Conservation (phyloP, 2,888 invertebrate species). For the Macrophya annulata region DNA sequence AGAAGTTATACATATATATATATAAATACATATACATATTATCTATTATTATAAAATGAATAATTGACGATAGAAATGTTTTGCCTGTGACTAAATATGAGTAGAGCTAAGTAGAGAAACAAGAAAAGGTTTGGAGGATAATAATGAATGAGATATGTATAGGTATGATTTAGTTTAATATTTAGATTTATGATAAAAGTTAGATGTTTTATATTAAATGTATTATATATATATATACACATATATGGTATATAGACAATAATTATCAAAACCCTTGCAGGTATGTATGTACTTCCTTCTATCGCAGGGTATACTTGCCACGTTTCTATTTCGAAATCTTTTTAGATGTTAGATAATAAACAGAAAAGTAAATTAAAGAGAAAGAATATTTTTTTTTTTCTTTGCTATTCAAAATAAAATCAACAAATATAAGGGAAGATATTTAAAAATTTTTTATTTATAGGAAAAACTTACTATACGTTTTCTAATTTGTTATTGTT, state of each 20-base stretch:
- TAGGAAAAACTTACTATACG: neutral
- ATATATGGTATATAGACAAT: constrained; percentile 32
- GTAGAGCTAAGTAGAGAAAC: neutral
- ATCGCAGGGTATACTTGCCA: neutral
- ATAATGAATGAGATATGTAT: no score
- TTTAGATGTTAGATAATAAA: neutral
- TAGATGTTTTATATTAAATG: constrained; percentile 33
- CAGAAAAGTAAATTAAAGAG: no score
- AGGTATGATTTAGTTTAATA: neutral
- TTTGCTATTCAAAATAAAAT: neutral
- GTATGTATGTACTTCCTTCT: neutral
- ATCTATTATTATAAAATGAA: neutral
- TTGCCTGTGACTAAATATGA: neutral
- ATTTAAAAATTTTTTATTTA: neutral
- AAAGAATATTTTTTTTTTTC: neutral
- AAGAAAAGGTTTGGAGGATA: no score
- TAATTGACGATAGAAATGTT: neutral
- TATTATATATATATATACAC: constrained; percentile 17
- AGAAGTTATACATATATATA: neutral
- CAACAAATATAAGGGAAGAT: neutral
- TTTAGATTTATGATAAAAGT: neutral
- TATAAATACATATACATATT: no score
- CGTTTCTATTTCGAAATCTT: neutral
- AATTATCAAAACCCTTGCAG: neutral
- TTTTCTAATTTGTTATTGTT: no score